Conservation (phyloP, 1,140 invertebrate genomes). For the Geopemphigus sp. region DNA sequence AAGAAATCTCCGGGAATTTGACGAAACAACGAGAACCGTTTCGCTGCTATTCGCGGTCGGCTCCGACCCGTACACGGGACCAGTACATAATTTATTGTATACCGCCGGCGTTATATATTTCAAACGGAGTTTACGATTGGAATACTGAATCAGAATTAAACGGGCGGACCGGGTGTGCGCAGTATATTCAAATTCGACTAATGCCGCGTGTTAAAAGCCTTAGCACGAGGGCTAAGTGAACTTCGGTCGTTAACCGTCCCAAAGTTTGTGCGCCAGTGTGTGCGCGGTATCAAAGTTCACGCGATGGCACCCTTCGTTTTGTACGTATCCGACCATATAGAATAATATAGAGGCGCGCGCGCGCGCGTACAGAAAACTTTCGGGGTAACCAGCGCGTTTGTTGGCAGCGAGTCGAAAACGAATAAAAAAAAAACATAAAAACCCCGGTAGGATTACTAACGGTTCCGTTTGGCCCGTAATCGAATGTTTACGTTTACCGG, state of each 20-base stretch:
- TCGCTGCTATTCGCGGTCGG: too few relatives aligned
- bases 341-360: neutral
- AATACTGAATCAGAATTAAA: conserved; percentile 33
- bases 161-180: neutral
- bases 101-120: too few relatives aligned
- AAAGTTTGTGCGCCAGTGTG: neutral
- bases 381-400: neutral
- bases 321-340: neutral
- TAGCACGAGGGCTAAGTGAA: neutral
- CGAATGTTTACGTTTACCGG: too few relatives aligned
- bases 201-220: conserved; percentile 19
- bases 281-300: conserved; percentile 16
- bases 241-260: conserved; percentile 31
- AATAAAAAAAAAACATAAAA: too few relatives aligned
- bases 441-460: too few relatives aligned
- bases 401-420: neutral
- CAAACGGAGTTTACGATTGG: neutral
- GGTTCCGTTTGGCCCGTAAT: too few relatives aligned
- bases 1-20: too few relatives aligned
- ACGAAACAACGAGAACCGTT: too few relatives aligned
- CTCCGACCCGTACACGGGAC: too few relatives aligned
- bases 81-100: too few relatives aligned
- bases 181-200: conserved; percentile 39
- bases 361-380: neutral
- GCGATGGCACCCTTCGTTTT: neutral